These are phyloP conservation scores for Mormyrus iriodes DNA, from an alignment of 2,113 vertebrate genomes.

Conservation along the genomic window DNA sequence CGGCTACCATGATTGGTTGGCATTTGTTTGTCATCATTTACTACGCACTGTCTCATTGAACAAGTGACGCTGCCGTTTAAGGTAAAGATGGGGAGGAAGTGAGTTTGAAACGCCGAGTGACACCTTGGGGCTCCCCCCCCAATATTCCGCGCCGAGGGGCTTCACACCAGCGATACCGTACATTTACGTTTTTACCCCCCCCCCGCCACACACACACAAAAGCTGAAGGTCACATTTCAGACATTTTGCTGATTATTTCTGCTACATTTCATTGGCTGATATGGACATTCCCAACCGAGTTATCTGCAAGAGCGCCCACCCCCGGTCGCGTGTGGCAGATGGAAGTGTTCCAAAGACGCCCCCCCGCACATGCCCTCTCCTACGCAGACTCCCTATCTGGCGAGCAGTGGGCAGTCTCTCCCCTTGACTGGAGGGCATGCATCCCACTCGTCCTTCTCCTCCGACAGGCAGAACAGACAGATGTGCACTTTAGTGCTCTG, in stretches of 20 bases:
- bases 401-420: conserved; percentile 65
- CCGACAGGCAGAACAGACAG: conserved; percentile 78
- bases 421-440: conserved; percentile 76
- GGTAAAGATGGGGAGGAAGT: background rate
- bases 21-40: background rate
- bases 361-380: too few relatives aligned
- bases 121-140: background rate
- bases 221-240: background rate
- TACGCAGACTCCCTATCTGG: background rate
- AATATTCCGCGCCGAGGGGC: background rate
- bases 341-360: background rate
- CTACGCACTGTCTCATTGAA: background rate
- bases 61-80: background rate
- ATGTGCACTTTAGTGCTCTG: conserved; percentile 79
- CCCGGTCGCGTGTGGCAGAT: background rate
- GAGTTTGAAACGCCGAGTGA: background rate
- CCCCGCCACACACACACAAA: background rate
- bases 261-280: background rate
- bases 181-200: background rate
- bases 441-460: conserved; percentile 60
- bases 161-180: background rate
- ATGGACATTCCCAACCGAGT: background rate
- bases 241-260: background rate
- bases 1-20: background rate
- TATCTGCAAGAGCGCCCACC: background rate